These are phyloP conservation scores for Argyrosomus japonicus DNA, from an alignment of 2,113 vertebrate genomes.

Conservation along the genomic window DNA sequence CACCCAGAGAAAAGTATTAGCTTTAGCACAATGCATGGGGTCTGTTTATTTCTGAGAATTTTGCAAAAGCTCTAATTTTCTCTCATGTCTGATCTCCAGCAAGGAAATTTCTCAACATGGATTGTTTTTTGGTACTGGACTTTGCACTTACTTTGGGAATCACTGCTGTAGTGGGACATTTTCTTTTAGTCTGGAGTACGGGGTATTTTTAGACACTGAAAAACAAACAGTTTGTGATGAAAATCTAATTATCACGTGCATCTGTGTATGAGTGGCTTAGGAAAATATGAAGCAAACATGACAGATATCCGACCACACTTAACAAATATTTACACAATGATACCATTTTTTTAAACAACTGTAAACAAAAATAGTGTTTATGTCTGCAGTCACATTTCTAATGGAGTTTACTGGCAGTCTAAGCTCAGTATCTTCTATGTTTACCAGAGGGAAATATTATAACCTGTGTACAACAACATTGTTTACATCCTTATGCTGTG, in stretches of 20 bases:
- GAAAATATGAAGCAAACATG: background rate
- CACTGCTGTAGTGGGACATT: no score
- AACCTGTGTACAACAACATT: background rate
- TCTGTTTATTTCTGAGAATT: background rate
- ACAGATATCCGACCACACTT: background rate
- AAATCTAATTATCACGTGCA: no score
- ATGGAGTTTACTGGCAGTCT: constrained; percentile 18
- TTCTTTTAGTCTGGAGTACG: no score
- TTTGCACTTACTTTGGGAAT: no score
- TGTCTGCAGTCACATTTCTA: constrained; percentile 1
- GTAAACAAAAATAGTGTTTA: constrained; percentile 28
- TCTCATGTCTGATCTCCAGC: background rate
- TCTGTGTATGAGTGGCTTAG: background rate
- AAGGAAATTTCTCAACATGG: background rate
- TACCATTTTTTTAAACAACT: constrained; percentile 1
- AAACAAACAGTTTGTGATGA: background rate
- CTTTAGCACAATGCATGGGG: background rate
- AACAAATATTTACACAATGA: constrained; percentile 32
- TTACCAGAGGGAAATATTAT: background rate
- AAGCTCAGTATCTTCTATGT: constrained; percentile 1
- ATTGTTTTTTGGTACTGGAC: no score
- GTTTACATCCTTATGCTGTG: constrained; percentile 14
- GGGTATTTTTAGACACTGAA: background rate
- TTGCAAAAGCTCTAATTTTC: constrained; percentile 1
- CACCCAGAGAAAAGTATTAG: constrained; percentile 3